These are phyloP conservation scores for Microcebus murinus DNA, from an alignment of 2,113 vertebrate species.

Conservation along the genomic window DNA sequence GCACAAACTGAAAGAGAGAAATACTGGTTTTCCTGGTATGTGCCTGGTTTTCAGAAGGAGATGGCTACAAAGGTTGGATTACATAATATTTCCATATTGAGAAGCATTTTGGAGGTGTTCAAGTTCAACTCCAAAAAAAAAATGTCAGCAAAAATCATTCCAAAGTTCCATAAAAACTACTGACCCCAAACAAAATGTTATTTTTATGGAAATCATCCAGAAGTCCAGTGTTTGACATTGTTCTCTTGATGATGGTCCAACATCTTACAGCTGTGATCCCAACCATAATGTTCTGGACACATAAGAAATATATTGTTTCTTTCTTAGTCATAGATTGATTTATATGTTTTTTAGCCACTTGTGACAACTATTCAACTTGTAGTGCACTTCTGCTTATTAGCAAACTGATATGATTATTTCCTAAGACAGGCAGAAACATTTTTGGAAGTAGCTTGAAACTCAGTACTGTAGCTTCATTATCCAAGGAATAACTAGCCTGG, in stretches of 20 bases:
- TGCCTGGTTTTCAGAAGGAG: background rate
- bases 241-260: conserved; percentile 82
- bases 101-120: conserved; percentile 48
- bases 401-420: conserved; percentile 58
- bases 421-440: conserved; percentile 63
- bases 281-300: conserved; percentile 68
- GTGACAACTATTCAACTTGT: conserved; percentile 50
- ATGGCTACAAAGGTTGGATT: background rate
- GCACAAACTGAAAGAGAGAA: background rate
- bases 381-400: conserved; percentile 63
- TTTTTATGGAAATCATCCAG: conserved; percentile 83
- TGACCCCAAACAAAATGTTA: conserved; percentile 80
- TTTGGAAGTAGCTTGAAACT: conserved; percentile 69
- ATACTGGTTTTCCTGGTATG: background rate
- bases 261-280: conserved; percentile 83
- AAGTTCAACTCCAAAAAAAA: conserved; percentile 52
- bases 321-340: conserved; percentile 59
- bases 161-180: conserved; percentile 77
- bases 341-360: conserved; percentile 56
- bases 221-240: conserved; percentile 85
- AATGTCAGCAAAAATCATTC: conserved; percentile 68
- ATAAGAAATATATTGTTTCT: conserved; percentile 64
- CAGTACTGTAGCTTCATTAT: conserved; percentile 54
- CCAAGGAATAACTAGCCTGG: conserved; percentile 62
- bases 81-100: conserved; percentile 52